Conservation (phyloP, 2,113 vertebrate species). For the Osmerus mordax region DNA sequence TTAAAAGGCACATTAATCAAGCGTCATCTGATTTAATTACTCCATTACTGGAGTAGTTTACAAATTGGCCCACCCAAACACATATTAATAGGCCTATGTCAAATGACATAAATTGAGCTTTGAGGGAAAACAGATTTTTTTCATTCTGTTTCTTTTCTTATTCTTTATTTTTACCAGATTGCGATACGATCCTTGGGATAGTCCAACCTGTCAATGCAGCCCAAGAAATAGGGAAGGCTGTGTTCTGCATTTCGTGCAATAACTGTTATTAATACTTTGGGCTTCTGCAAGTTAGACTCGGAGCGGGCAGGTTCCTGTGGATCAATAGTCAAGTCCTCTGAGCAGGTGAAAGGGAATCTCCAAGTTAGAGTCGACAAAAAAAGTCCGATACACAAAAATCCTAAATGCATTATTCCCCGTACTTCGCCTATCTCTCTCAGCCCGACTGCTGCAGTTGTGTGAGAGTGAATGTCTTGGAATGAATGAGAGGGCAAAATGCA, state of each 20-base stretch:
- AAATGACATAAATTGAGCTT: too few relatives aligned
- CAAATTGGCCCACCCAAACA: too few relatives aligned
- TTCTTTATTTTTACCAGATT: conserved; percentile 80
- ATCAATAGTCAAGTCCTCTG: conserved; percentile 50
- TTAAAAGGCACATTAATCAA: too few relatives aligned
- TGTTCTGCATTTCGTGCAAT: conserved; percentile 86
- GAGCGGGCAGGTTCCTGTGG: conserved; percentile 45
- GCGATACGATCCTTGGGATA: conserved; percentile 89
- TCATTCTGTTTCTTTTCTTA: not conserved
- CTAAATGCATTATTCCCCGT: conserved; percentile 38
- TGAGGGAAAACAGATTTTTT: not conserved
- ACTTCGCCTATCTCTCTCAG: not conserved
- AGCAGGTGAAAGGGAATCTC: conserved; percentile 24
- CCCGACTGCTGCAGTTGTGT: conserved; percentile 5
- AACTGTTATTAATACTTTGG: conserved; percentile 84
- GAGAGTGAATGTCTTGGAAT: not conserved
- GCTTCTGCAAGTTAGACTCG: conserved; percentile 81
- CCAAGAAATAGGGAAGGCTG: conserved; percentile 83
- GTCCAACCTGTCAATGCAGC: conserved; percentile 86
- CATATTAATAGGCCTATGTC: too few relatives aligned
- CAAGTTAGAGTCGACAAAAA: conserved; percentile 14
- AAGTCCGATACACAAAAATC: conserved; percentile 13
- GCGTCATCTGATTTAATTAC: too few relatives aligned
- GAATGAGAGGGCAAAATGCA: not conserved
- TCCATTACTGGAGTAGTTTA: too few relatives aligned